phyloP scores from a whole-genome alignment of 2,113 vertebrate genomes.

The Pan paniscus region DNA sequence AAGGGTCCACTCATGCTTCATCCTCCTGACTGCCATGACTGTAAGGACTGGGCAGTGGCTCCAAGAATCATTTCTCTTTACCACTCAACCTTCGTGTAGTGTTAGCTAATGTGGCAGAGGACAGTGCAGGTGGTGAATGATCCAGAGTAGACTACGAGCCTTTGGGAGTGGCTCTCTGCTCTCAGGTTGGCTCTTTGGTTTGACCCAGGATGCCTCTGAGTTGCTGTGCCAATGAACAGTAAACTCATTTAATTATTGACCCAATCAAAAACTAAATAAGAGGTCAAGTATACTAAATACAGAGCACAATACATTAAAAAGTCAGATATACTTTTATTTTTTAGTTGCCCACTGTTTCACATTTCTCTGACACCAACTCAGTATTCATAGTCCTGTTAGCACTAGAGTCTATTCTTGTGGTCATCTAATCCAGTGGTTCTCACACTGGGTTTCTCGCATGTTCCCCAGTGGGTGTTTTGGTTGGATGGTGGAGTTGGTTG shows the following conservation, averaged over 20 bases:
- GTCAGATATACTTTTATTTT: background rate
- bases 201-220: background rate
- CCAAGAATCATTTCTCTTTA: background rate
- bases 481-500: background rate
- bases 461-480: background rate
- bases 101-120: background rate
- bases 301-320: background rate
- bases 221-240: background rate
- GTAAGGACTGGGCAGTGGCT: background rate
- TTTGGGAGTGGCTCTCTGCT: background rate
- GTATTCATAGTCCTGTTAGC: background rate
- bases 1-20: background rate
- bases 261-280: background rate
- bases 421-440: background rate
- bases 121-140: background rate
- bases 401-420: background rate
- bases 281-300: background rate
- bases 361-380: background rate
- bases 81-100: background rate
- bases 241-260: background rate
- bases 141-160: background rate
- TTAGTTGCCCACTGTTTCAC: background rate
- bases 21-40: background rate
- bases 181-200: background rate
- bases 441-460: background rate